A percentile compares a stretch with the other conserved stretches of the same genome.
phyloP scores from a whole-genome alignment of 2,797 vertebrate genomes.

The Tangara arthus region DNA sequence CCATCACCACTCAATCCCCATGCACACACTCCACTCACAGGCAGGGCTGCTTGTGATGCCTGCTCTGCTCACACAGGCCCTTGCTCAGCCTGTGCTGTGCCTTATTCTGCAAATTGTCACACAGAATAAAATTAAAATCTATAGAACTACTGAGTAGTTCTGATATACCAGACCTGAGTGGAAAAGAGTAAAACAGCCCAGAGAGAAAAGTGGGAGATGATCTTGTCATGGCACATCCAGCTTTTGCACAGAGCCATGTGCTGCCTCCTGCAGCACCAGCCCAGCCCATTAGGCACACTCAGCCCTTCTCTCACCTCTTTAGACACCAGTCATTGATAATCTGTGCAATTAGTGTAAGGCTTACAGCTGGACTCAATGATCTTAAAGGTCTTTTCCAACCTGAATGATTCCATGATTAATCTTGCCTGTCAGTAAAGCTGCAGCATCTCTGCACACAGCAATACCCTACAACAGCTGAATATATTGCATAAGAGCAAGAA shows the following conservation, averaged over 20 bases:
- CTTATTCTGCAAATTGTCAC: neutral
- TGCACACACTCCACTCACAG: neutral
- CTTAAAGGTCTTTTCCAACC: conserved; percentile 4
- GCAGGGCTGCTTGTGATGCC: neutral
- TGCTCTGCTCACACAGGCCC: neutral
- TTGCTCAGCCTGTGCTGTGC: neutral
- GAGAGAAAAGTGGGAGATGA: neutral
- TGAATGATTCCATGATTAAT: conserved; percentile 11
- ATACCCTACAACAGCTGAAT: neutral
- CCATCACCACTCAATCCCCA: neutral
- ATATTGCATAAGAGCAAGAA: neutral
- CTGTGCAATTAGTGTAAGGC: neutral
- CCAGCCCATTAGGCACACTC: neutral
- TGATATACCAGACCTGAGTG: neutral
- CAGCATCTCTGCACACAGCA: neutral
- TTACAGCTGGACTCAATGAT: neutral
- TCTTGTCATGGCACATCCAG: neutral
- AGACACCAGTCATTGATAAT: conserved; percentile 33
- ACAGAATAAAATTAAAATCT: neutral
- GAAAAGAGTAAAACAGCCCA: neutral
- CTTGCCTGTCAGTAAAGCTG: neutral
- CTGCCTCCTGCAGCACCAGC: neutral
- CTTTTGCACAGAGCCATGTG: neutral
- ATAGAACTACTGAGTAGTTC: neutral
- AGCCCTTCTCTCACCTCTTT: conserved; percentile 20